These are phyloP conservation scores for Thalassaphorura encarpata DNA, from an alignment of 1,140 invertebrate genomes.

Conservation along the genomic window DNA sequence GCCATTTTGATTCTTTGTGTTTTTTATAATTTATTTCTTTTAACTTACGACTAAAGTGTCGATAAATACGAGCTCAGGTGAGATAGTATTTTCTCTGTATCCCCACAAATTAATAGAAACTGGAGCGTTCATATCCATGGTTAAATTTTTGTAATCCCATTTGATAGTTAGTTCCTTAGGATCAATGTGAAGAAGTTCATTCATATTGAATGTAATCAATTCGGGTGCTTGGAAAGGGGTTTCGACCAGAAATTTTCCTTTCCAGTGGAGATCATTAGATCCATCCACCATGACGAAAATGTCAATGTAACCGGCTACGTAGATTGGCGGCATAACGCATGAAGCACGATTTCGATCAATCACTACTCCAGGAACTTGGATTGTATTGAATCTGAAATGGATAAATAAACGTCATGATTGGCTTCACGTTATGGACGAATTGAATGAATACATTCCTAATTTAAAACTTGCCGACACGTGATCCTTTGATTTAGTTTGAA, in stretches of 20 bases:
- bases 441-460: too few species aligned
- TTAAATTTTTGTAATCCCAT: slow-evolving; percentile 77
- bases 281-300: slow-evolving; percentile 73
- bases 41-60: slow-evolving; percentile 42
- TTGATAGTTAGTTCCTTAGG: slow-evolving; percentile 62
- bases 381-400: slow-evolving; percentile 56
- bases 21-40: too few species aligned
- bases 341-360: slow-evolving; percentile 71
- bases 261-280: slow-evolving; percentile 75
- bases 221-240: slow-evolving; percentile 72
- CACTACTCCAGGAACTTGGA: slow-evolving; percentile 58
- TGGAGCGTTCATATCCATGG: slow-evolving; percentile 59
- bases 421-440: too few species aligned
- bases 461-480: slow-evolving; percentile 53
- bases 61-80: slow-evolving; percentile 54
- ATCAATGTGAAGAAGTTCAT: slow-evolving; percentile 53
- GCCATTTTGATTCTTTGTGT: neutral
- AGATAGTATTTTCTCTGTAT: slow-evolving; percentile 69
- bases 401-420: neutral
- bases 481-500: slow-evolving; percentile 62
- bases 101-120: slow-evolving; percentile 75
- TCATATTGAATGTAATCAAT: slow-evolving; percentile 65
- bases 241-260: slow-evolving; percentile 83
- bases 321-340: slow-evolving; percentile 78
- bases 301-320: slow-evolving; percentile 80